These are phyloP conservation scores for Strigamia transsilvanica DNA, from an alignment of 2,888 invertebrate genomes.

Conservation along the genomic window DNA sequence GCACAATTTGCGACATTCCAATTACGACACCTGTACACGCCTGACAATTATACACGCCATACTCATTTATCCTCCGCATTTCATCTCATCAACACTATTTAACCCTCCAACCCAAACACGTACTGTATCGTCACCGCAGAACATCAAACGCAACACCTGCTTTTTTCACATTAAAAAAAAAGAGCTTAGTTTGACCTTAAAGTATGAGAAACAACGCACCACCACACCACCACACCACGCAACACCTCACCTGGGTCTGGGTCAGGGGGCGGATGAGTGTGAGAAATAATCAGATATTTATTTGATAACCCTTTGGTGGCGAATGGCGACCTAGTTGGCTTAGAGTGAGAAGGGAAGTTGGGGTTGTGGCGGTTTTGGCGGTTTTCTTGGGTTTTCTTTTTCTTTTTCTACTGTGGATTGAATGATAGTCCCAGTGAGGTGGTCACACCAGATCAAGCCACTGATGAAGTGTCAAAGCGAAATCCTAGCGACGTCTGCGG, in stretches of 20 bases:
- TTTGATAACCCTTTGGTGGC: not conserved
- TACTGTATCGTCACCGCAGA: not conserved
- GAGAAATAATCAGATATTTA: not conserved
- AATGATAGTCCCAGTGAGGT: slow-evolving; percentile 28
- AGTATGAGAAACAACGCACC: not conserved
- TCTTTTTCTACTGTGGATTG: not conserved
- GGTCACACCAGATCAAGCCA: slow-evolving; percentile 12
- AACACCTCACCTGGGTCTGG: slow-evolving; percentile 6
- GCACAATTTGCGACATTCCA: not conserved
- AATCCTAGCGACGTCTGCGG: not conserved
- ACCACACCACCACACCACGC: not conserved
- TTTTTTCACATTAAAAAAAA: not conserved
- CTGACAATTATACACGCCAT: slow-evolving; percentile 10
- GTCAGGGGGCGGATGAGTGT: not conserved
- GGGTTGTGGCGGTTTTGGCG: not conserved
- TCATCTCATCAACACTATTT: not conserved
- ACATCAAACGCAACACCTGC: too few relatives aligned
- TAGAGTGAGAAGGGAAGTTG: not conserved
- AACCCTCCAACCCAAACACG: not conserved
- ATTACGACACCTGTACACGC: slow-evolving; percentile 14
- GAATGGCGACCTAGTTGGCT: not conserved
- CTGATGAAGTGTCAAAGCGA: slow-evolving; percentile 38
- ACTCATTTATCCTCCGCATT: not conserved
- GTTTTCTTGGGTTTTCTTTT: not conserved
- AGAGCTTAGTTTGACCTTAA: not conserved